A percentile compares a stretch with the other conserved stretches of the same genome.
Conservation (phyloP, 2,797 vertebrate genomes). For the Acrossocheilus fasciatus region DNA sequence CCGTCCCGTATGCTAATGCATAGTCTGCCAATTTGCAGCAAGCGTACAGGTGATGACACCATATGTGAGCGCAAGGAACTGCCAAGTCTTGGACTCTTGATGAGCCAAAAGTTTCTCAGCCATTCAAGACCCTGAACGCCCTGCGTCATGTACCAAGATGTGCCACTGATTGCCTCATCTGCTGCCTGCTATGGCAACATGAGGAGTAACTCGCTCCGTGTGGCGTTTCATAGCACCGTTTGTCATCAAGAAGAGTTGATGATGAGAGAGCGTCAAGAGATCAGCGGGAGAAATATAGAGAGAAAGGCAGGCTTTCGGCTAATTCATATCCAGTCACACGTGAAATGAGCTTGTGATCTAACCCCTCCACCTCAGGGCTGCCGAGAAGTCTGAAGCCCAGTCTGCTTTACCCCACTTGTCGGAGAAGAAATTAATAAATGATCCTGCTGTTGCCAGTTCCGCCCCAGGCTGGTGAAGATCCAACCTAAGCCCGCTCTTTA, state of each 20-base stretch:
- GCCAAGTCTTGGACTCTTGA: conserved; percentile 70
- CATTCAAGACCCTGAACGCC: conserved; percentile 64
- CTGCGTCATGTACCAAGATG: conserved; percentile 50
- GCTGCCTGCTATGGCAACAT: conserved; percentile 41
- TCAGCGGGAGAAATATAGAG: conserved; percentile 64
- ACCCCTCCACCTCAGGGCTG: conserved; percentile 68
- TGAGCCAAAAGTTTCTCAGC: conserved; percentile 64
- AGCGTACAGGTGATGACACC: conserved; percentile 80
- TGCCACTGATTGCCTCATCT: conserved; percentile 63
- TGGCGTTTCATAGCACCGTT: conserved; percentile 22
- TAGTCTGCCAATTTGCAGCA: conserved; percentile 73
- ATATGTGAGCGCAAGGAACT: conserved; percentile 73
- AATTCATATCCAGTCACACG: conserved; percentile 83
- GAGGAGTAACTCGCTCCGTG: conserved; percentile 4
- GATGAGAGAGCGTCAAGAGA: conserved; percentile 52
- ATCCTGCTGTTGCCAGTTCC: conserved; percentile 59
- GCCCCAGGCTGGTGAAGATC: conserved; percentile 39
- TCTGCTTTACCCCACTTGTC: conserved; percentile 67
- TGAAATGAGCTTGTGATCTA: conserved; percentile 83
- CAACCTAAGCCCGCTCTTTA: conserved; percentile 25
- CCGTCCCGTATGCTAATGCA: conserved; percentile 73
- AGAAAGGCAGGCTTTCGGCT: conserved; percentile 71
- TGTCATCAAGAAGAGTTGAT: conserved; percentile 22
- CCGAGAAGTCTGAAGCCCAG: conserved; percentile 57
- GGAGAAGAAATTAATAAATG: conserved; percentile 75